Percentiles rank a stretch among this genome's conserved stretches.
These are phyloP conservation scores for Pterostichus madidus DNA, from an alignment of 2,888 invertebrate genomes.

Conservation along the genomic window DNA sequence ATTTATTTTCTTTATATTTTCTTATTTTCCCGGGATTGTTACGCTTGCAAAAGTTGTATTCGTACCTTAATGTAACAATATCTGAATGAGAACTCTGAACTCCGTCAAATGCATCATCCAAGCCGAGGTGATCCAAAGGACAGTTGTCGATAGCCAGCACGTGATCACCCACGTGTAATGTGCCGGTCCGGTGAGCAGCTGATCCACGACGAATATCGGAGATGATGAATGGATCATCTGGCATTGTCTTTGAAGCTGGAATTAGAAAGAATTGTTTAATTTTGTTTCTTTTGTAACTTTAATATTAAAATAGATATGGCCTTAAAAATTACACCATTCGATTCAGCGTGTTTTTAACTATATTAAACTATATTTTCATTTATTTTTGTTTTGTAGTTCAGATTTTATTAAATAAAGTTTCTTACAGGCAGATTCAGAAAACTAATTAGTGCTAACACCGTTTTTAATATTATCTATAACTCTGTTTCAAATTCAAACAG, in stretches of 20 bases:
- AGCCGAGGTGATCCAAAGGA: constrained; percentile 85
- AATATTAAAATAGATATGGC: background rate
- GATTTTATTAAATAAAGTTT: background rate
- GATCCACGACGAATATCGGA: constrained; percentile 94
- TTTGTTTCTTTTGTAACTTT: background rate
- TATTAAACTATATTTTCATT: no score
- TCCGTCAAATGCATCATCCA: constrained; percentile 84
- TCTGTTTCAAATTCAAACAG: no score
- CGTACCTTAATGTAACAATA: constrained; percentile 75
- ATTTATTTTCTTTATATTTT: background rate
- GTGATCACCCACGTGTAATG: constrained; percentile 91
- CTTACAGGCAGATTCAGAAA: no score
- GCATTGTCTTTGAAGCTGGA: constrained; percentile 77
- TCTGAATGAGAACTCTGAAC: constrained; percentile 82
- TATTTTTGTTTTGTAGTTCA: background rate
- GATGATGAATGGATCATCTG: constrained; percentile 89
- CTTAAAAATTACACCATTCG: background rate
- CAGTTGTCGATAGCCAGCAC: constrained; percentile 93
- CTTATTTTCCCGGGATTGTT: background rate
- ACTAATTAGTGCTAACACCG: no score
- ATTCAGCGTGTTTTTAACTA: background rate
- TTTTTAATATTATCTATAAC: no score
- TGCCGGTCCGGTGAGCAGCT: constrained; percentile 93
- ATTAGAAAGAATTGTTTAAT: constrained; percentile 31
- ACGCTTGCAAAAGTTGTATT: no score